phyloP scores from a whole-genome alignment of 2,888 invertebrate species.

The Diachrysia chrysitis region DNA sequence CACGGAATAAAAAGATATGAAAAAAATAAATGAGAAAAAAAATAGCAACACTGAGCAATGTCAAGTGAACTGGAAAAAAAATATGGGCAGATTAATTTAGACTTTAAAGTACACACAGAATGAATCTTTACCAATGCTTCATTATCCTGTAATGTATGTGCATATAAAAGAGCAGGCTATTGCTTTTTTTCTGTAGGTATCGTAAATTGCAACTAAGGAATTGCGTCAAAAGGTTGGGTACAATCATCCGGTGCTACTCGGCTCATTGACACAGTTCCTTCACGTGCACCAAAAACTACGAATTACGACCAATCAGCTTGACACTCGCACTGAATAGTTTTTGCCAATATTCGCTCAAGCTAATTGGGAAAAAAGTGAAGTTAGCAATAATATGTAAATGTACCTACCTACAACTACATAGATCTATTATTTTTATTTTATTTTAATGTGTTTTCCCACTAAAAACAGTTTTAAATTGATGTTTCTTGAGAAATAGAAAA shows the following conservation, averaged over 20 bases:
- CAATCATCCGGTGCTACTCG: background rate
- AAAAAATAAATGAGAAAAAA: background rate
- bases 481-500: too few relatives aligned
- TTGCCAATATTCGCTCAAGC: background rate
- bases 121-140: background rate
- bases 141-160: conserved; percentile 5
- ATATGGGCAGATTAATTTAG: background rate
- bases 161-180: background rate
- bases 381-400: background rate
- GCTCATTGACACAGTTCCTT: background rate
- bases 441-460: too few relatives aligned
- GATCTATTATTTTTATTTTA: too few relatives aligned
- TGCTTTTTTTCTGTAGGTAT: conserved; percentile 1
- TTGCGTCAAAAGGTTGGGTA: conserved; percentile 7
- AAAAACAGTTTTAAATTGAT: too few relatives aligned
- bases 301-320: background rate
- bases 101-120: background rate
- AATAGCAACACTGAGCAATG: background rate
- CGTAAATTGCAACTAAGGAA: background rate
- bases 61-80: background rate
- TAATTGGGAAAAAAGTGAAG: background rate
- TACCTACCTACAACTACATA: too few relatives aligned
- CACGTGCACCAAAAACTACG: background rate
- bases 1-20: background rate
- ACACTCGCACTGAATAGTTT: background rate